Conservation (phyloP, 2,113 vertebrate species). For the Dendropsophus ebraccatus region DNA sequence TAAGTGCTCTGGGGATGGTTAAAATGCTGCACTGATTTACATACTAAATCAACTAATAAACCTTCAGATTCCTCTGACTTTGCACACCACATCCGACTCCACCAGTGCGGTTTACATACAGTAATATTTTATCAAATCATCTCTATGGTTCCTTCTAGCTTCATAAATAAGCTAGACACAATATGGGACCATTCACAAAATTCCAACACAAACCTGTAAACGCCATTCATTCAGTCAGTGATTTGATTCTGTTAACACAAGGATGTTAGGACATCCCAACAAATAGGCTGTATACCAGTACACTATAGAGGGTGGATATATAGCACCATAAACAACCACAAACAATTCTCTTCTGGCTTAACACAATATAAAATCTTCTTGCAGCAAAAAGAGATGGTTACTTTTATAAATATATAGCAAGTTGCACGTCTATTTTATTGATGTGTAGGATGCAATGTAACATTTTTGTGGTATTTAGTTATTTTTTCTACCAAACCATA, state of each 20-base stretch:
- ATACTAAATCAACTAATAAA: constrained; percentile 50
- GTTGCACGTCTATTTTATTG: no score
- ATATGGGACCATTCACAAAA: constrained; percentile 8
- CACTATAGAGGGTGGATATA: neutral
- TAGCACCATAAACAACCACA: constrained; percentile 29
- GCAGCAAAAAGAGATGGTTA: neutral
- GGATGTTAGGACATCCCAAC: constrained; percentile 22
- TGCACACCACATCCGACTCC: constrained; percentile 46
- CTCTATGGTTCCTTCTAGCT: neutral
- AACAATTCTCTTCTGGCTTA: neutral
- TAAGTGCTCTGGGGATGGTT: constrained; percentile 45
- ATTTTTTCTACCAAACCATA: neutral
- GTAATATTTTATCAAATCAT: constrained; percentile 35
- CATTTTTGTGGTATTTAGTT: neutral
- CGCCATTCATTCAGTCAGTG: neutral
- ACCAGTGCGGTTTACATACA: constrained; percentile 25
- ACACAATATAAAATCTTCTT: neutral
- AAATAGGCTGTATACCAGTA: constrained; percentile 24
- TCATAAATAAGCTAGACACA: constrained; percentile 4
- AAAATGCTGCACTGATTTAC: constrained; percentile 51
- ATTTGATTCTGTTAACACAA: constrained; percentile 18
- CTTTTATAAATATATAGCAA: neutral
- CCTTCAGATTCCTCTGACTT: constrained; percentile 35
- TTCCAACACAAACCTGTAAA: constrained; percentile 2
- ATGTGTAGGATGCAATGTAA: neutral